Conservation (phyloP, 2,888 invertebrate genomes). For the Cyrtodaria siliqua region DNA sequence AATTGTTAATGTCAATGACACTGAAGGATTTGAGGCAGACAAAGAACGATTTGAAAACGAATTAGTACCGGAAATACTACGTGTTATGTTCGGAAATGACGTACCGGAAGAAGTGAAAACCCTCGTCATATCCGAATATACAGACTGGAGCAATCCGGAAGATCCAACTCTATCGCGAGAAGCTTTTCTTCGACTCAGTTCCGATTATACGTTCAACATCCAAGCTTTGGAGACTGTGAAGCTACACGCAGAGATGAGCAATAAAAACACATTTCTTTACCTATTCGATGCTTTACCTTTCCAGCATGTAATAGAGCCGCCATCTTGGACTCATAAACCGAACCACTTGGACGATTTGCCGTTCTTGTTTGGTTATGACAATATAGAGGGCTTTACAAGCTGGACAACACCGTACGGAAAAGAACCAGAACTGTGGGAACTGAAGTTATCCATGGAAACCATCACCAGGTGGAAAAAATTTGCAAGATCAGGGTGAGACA, state of each 20-base stretch:
- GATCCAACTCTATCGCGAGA: conserved; percentile 7
- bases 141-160: conserved; percentile 31
- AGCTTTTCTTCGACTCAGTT: conserved; percentile 22
- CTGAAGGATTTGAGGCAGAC: conserved; percentile 87
- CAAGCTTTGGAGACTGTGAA: conserved; percentile 15
- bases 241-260: conserved; percentile 7
- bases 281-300: conserved; percentile 68
- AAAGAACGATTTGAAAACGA: conserved; percentile 13
- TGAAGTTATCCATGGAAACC: conserved; percentile 92
- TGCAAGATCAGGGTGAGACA: conserved; percentile 95
- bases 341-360: conserved; percentile 77
- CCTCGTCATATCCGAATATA: conserved; percentile 29
- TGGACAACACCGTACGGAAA: conserved; percentile 85
- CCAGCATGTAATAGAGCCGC: conserved; percentile 60
- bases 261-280: conserved; percentile 37
- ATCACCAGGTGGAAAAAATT: conserved; percentile 98
- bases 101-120: conserved; percentile 13
- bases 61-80: conserved; percentile 23
- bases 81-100: conserved; percentile 25
- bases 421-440: conserved; percentile 91
- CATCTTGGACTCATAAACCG: conserved; percentile 75
- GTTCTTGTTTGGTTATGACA: conserved; percentile 39
- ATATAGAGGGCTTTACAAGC: conserved; percentile 72
- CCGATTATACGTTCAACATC: conserved; percentile 33
- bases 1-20: conserved; percentile 93